Percentiles rank a stretch among this genome's conserved stretches.
These are phyloP conservation scores for Camponotus floridanus DNA, from an alignment of 1,140 invertebrate species.

Conservation along the genomic window DNA sequence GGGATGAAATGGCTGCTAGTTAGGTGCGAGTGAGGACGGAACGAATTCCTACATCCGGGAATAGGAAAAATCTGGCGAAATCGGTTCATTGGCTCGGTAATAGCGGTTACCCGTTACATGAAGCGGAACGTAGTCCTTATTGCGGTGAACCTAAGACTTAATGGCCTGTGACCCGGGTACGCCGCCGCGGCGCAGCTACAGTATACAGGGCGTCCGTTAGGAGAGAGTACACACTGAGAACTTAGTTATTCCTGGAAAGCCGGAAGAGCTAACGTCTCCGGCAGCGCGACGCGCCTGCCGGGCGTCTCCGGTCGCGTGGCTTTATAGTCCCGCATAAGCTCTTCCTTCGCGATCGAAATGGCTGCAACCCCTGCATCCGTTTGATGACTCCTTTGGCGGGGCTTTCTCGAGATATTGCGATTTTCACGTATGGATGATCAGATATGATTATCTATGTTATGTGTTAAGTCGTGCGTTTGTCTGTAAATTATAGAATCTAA, in stretches of 20 bases:
- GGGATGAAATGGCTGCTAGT: not conserved
- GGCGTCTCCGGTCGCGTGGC: conserved; percentile 85
- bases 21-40: conserved; percentile 45
- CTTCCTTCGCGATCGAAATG: conserved; percentile 56
- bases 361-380: conserved; percentile 36
- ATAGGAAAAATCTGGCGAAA: conserved; percentile 79
- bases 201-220: conserved; percentile 15
- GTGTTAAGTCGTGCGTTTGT: not conserved
- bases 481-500: not conserved
- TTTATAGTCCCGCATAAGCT: conserved; percentile 80
- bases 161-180: conserved; percentile 82
- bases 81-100: conserved; percentile 84
- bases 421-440: conserved; percentile 4
- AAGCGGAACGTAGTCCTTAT: conserved; percentile 81
- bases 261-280: conserved; percentile 82
- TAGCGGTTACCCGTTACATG: conserved; percentile 84
- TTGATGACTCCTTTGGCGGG: conserved; percentile 44
- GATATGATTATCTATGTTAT: conserved; percentile 18
- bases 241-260: conserved; percentile 80
- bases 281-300: conserved; percentile 82
- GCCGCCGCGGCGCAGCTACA: conserved; percentile 23
- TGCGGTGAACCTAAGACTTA: conserved; percentile 81
- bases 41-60: conserved; percentile 75
- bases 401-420: conserved; percentile 31
- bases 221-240: conserved; percentile 71